Conservation (phyloP, 2,888 invertebrate genomes). For the Lasioglossum figueresi region DNA sequence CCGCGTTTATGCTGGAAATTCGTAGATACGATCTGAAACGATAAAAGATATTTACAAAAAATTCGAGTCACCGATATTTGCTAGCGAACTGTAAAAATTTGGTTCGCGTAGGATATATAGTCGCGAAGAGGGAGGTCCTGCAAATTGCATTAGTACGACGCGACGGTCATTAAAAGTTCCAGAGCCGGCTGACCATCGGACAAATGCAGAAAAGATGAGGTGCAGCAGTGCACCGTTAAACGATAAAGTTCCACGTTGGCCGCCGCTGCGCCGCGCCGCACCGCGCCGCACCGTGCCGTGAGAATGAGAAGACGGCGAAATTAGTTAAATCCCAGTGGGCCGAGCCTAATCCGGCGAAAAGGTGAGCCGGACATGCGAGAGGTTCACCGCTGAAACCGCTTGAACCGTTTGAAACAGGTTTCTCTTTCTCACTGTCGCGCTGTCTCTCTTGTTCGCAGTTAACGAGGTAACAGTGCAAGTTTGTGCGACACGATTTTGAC, state of each 20-base stretch:
- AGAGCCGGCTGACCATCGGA: not conserved
- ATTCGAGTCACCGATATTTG: too few relatives aligned
- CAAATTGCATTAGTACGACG: not conserved
- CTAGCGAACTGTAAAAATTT: not conserved
- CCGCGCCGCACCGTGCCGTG: not conserved
- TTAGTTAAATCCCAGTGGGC: slow-evolving; percentile 28
- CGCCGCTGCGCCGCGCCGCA: slow-evolving; percentile 6
- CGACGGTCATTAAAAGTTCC: slow-evolving; percentile 1
- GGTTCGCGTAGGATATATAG: not conserved
- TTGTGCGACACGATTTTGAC: not conserved
- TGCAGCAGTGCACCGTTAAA: slow-evolving; percentile 20
- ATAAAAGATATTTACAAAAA: too few relatives aligned
- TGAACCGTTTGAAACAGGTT: not conserved
- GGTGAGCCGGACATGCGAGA: not conserved
- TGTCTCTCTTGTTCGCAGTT: not conserved
- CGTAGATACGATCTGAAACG: too few relatives aligned
- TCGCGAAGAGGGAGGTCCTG: not conserved
- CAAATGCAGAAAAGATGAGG: slow-evolving; percentile 30
- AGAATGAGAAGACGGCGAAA: slow-evolving; percentile 26
- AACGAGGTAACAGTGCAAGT: not conserved
- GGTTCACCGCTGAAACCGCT: slow-evolving; percentile 2
- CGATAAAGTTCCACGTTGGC: slow-evolving; percentile 31
- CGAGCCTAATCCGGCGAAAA: not conserved
- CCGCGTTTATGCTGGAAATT: too few relatives aligned
- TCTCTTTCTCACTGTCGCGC: not conserved